Evolutionary conservation across 37 sponge, comb jelly and placozoan species (phyloP).

Genomic region (Theonella swinhoei): DNA sequence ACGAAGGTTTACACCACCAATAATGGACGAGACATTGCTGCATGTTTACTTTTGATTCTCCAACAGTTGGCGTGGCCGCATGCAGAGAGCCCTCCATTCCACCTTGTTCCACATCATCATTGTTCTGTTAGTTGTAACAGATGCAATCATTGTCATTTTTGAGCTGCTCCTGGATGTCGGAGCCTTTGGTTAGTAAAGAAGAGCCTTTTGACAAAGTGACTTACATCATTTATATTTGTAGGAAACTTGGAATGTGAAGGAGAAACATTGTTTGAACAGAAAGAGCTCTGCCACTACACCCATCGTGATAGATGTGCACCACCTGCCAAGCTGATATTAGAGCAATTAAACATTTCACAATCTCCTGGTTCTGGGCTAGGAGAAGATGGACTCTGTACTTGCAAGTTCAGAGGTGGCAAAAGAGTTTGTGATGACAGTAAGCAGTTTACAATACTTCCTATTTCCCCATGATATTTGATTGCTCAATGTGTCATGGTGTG

Average conservation of each 20-base stretch:
- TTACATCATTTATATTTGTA: conserved; percentile 8
- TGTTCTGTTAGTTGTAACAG: conserved; percentile 72
- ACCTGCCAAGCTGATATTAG: conserved; percentile 42
- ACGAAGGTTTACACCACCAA: too few relatives aligned
- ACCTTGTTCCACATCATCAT: conserved; percentile 71
- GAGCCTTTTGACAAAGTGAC: background rate
- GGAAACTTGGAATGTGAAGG: conserved; percentile 50
- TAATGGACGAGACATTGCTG: too few relatives aligned
- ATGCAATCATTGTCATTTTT: conserved; percentile 84
- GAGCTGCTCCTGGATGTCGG: conserved; percentile 89
- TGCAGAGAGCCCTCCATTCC: conserved; percentile 76
- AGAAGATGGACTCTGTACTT: conserved; percentile 32
- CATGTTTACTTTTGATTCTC: too few relatives aligned
- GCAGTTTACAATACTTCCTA: background rate
- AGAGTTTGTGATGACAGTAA: conserved; percentile 26
- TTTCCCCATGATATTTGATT: background rate
- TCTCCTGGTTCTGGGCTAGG: background rate
- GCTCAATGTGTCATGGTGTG: conserved; percentile 14
- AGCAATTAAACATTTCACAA: conserved; percentile 16
- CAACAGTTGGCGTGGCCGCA: conserved; percentile 77
- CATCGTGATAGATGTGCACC: conserved; percentile 19
- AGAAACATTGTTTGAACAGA: conserved; percentile 6
- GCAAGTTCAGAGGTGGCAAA: conserved; percentile 35
- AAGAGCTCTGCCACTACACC: conserved; percentile 64
- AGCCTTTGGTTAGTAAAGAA: conserved; percentile 67